Base-by-base conservation (phyloP, 2,113 vertebrate species). In the Centrocercus urophasianus region DNA sequence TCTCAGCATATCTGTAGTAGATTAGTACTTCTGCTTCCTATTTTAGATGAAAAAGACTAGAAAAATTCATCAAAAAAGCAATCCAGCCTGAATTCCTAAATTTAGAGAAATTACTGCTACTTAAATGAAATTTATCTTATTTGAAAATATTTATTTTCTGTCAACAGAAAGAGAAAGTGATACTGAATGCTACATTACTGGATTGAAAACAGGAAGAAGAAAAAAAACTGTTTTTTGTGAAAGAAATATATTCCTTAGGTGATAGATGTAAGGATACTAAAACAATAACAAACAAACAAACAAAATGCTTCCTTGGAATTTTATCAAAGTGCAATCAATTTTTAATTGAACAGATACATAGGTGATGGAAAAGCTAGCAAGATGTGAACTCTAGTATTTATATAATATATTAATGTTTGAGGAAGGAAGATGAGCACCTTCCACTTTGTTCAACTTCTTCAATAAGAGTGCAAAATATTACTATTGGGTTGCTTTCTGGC, bases 351-450 rank as follows among this genome's bases (percentile, higher is more conserved):
- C 60, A 9, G 9, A 86, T 80, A 48, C 2, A 9, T 52, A 18
- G 9, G 7, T 65, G 32, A 67, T 25, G 25, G 13, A 83, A 89
- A n/a, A 73, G 11, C 16, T 42, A 87, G 7, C 4, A 65, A 92
- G 38, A 61, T 54, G 6, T 40, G n/a, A 77, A 77, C 21, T 79
- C 12, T 15, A 75, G 3, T 7, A 32, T 45, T 3, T 50, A 54
- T 17, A 8, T 10, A 73, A 36, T 10, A 45, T 1, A 0, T n/a
- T 48, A 38, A 0, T 1, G 63, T 75, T 60, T 78, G 42, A 67
- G 47, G 16, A 45, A 74, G 24, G 4, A 77, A 54, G 10, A 7
- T 36, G 15, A 10, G 3, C 32, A 60, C 11, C 19, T 64, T 71
- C 32, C 20, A 65, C 7, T 86, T 67, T 50, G 61, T 84, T 30